These are phyloP conservation scores for Actenoides hombroni DNA, from an alignment of 2,113 vertebrate species.

Conservation along the genomic window DNA sequence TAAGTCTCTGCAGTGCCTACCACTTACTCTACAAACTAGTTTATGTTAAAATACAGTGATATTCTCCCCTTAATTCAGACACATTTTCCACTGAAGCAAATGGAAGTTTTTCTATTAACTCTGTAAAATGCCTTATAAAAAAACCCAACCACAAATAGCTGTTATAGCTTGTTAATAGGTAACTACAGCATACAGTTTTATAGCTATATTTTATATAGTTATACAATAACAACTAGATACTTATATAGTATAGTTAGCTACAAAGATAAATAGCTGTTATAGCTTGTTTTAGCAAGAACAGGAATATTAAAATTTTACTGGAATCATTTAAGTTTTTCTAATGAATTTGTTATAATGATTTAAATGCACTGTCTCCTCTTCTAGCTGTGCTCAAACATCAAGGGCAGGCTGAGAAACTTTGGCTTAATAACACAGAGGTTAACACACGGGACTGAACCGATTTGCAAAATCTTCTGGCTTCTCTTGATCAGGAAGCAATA, in stretches of 20 bases:
- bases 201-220: neutral
- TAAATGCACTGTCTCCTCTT: neutral
- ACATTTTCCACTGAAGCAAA: neutral
- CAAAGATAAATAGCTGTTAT: constrained; percentile 18
- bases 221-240: neutral
- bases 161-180: neutral
- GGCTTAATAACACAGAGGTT: neutral
- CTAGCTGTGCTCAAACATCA: neutral
- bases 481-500: neutral
- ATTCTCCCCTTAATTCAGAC: neutral
- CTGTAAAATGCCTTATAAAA: neutral
- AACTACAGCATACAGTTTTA: neutral
- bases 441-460: neutral
- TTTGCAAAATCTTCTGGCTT: neutral
- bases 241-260: neutral
- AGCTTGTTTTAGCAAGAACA: constrained; percentile 17
- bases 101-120: neutral
- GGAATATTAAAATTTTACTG: constrained; percentile 16
- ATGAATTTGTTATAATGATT: neutral
- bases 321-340: neutral
- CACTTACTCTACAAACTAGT: neutral
- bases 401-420: neutral
- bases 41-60: neutral
- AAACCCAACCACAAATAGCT: neutral
- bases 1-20: neutral